phyloP scores from a whole-genome alignment of 2,113 vertebrate genomes.

The Gymnarchus niloticus region DNA sequence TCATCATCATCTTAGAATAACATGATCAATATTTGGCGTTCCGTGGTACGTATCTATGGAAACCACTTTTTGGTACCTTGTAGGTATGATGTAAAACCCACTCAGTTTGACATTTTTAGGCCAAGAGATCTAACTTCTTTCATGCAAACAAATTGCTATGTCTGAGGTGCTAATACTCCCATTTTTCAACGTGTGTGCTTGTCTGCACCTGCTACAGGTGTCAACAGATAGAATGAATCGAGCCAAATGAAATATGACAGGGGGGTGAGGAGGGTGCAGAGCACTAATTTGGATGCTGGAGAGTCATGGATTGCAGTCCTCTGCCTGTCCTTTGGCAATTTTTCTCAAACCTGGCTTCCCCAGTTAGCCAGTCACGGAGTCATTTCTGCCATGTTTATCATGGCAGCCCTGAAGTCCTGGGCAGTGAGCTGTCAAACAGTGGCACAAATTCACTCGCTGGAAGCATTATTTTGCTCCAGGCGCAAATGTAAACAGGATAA shows the following conservation, averaged over 20 bases:
- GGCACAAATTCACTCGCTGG: not conserved
- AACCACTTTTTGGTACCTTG: conserved; percentile 19
- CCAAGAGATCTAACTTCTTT: conserved; percentile 2
- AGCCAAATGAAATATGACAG: not conserved
- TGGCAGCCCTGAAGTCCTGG: not conserved
- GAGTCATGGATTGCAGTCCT: not conserved
- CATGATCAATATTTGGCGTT: not conserved
- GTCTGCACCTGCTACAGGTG: not conserved
- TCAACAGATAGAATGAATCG: not conserved
- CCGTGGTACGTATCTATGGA: conserved; percentile 17
- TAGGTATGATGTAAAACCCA: conserved; percentile 21
- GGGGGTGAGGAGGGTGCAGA: not conserved
- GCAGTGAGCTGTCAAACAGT: not conserved
- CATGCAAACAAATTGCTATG: not conserved
- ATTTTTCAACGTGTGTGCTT: not conserved
- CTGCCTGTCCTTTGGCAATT: not conserved
- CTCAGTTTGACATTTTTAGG: conserved; percentile 12
- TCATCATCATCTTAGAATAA: not conserved
- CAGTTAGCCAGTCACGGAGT: not conserved
- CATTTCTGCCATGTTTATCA: not conserved
- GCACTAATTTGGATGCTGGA: not conserved
- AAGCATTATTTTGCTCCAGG: not conserved
- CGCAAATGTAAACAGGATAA: conserved; percentile 11
- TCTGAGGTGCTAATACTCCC: conserved; percentile 1
- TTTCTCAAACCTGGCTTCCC: not conserved